Evolutionary conservation across 1,140 invertebrate species (phyloP).

Genomic region (Tetraneura akinire): DNA sequence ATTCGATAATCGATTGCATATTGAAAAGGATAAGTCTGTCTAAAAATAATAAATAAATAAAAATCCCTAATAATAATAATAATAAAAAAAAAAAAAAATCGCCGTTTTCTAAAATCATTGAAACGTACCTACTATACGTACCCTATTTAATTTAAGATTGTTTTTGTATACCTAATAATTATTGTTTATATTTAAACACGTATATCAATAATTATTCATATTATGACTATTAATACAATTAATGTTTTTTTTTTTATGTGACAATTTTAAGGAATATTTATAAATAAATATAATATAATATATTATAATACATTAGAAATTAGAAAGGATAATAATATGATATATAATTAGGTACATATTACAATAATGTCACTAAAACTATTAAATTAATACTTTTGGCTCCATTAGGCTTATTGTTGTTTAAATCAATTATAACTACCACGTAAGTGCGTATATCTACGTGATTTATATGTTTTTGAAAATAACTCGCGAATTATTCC

Average conservation of each 20-base stretch:
- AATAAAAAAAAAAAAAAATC: no score
- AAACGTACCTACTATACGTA: no score
- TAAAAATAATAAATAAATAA: no score
- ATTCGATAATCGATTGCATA: background rate
- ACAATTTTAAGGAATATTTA: no score
- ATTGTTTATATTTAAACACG: no score
- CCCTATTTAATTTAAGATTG: background rate
- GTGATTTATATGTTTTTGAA: conserved; percentile 19
- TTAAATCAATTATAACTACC: conserved; percentile 16
- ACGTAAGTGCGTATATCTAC: background rate
- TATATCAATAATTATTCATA: background rate
- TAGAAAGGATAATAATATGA: background rate
- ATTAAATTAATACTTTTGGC: background rate
- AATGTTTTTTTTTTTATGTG: no score
- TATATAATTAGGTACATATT: background rate
- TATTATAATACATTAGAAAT: no score
- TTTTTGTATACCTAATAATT: background rate
- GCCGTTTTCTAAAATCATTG: no score
- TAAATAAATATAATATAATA: no score
- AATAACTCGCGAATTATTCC: background rate
- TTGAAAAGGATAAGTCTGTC: no score
- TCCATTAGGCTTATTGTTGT: conserved; percentile 18
- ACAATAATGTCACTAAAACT: background rate
- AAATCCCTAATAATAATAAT: no score
- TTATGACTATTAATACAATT: no score